Evolutionary conservation across 2,797 vertebrate genomes (phyloP), one percentile per base, ranked within the genome.

Genomic region (Pagetopsis macropterus): DNA sequence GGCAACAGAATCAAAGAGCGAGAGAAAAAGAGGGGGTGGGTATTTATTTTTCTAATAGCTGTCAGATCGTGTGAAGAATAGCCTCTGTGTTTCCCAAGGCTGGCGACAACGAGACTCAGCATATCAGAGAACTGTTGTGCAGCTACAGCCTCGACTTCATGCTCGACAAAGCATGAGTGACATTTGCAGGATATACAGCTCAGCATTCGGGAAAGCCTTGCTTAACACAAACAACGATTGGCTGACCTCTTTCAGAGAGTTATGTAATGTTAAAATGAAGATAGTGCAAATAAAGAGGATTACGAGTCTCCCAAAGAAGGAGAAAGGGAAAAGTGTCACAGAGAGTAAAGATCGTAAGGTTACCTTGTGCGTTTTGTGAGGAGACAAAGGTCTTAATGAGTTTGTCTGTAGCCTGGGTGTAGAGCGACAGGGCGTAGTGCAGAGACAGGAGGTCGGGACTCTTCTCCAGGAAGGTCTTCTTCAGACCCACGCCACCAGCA

Each of bases 401-500:
- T 84, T 98, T 97, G 91, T 99, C 98, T 0, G 98, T 99, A 83
- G 98, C 97, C 90, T 99, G 98, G 0, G 98, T 99, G 94, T 99
- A 99, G 72, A 99, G 97, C 23, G 98, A 99, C 80, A 99, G 92
- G 63, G 98, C 97, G 0, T 99, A 99, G 86, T 97, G 97, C 62
- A 99, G 94, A 0, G 98, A 99, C 89, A 92, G 96, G 50, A 99
- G 94, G 85, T 99, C 98, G 0, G 98, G 97, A 82, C 98, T 99
- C 90, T 99, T 99, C 92, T 99, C 98, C 91, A 99, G 90, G 90
- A 99, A 99, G 0, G 97, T 98, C 84, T 99, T 99, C 92, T 99
- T 99, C 75, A 99, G 95, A 60, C 98, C 98, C 66, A 98, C 97
- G 0, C 98, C 98, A 0, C 98, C 98, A 0, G 98, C 97, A 3